Percentiles rank a stretch among this genome's conserved stretches.
Evolutionary conservation across 2,888 invertebrate genomes (phyloP).

Genomic region (Limenitis camilla): DNA sequence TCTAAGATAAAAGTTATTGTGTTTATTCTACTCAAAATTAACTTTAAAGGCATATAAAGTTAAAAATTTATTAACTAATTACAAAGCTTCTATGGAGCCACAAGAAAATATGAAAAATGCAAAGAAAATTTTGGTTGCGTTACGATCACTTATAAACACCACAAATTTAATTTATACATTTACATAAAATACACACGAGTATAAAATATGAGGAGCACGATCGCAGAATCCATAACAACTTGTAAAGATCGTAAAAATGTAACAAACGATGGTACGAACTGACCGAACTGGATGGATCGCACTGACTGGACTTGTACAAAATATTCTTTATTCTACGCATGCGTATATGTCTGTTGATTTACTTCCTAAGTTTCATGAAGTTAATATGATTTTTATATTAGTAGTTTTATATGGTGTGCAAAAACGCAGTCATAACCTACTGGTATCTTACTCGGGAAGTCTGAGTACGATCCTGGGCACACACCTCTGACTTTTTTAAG

Average conservation of each 20-base stretch:
- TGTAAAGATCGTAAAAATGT: conserved; percentile 3
- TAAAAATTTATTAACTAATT: too few relatives aligned
- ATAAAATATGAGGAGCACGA: conserved; percentile 53
- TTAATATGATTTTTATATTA: background rate
- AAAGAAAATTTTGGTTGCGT: conserved; percentile 49
- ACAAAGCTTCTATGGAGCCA: too few relatives aligned
- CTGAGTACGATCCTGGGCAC: too few relatives aligned
- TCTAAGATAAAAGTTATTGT: too few relatives aligned
- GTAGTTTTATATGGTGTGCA: background rate
- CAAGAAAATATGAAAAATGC: too few relatives aligned
- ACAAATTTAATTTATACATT: conserved; percentile 26
- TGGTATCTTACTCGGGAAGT: too few relatives aligned
- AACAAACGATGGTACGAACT: conserved; percentile 16
- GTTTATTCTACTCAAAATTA: too few relatives aligned
- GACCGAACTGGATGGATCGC: conserved; percentile 24
- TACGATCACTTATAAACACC: conserved; percentile 31
- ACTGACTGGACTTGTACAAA: conserved; percentile 27
- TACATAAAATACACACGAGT: conserved; percentile 48
- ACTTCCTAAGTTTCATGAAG: conserved; percentile 3
- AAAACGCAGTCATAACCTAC: too few relatives aligned
- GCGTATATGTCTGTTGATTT: conserved; percentile 33
- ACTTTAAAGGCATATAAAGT: too few relatives aligned
- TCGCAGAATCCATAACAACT: conserved; percentile 44
- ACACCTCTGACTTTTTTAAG: too few relatives aligned
- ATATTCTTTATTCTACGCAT: conserved; percentile 25